These are phyloP conservation scores for Triplophysa dalaica DNA, from an alignment of 2,113 vertebrate genomes.

Conservation along the genomic window DNA sequence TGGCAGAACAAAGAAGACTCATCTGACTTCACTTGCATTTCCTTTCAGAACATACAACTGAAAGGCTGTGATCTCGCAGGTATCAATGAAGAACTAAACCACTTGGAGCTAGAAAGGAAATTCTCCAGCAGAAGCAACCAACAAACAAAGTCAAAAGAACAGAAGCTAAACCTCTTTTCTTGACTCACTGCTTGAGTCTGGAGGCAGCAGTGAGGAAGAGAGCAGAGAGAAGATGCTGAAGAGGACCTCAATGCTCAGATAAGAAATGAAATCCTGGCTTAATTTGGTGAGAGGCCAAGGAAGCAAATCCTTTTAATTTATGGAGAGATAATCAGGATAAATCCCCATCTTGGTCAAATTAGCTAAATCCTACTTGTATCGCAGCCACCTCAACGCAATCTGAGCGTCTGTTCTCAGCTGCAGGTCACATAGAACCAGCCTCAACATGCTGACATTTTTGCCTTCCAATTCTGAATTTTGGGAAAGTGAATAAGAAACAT, in stretches of 20 bases:
- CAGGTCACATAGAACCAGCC: not conserved
- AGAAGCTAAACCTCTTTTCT: not conserved
- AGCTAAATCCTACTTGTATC: not conserved
- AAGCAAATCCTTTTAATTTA: not conserved
- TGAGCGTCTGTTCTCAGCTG: not conserved
- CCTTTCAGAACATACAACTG: no score
- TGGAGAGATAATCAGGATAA: not conserved
- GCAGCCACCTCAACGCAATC: not conserved
- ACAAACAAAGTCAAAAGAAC: not conserved
- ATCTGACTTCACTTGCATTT: no score
- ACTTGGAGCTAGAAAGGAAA: not conserved
- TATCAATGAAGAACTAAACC: no score
- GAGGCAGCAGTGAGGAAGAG: no score
- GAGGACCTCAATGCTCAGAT: no score
- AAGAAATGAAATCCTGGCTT: not conserved
- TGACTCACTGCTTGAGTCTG: no score
- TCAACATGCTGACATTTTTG: not conserved
- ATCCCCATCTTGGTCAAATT: not conserved
- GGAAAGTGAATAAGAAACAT: constrained; percentile 4
- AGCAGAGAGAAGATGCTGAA: no score
- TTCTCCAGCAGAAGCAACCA: not conserved
- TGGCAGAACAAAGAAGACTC: no score
- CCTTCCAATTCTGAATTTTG: no score
- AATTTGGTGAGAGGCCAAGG: not conserved
- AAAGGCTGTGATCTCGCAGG: no score